Evolutionary conservation across 1,140 invertebrate species (phyloP).

Genomic region (Drosophila burlai): DNA sequence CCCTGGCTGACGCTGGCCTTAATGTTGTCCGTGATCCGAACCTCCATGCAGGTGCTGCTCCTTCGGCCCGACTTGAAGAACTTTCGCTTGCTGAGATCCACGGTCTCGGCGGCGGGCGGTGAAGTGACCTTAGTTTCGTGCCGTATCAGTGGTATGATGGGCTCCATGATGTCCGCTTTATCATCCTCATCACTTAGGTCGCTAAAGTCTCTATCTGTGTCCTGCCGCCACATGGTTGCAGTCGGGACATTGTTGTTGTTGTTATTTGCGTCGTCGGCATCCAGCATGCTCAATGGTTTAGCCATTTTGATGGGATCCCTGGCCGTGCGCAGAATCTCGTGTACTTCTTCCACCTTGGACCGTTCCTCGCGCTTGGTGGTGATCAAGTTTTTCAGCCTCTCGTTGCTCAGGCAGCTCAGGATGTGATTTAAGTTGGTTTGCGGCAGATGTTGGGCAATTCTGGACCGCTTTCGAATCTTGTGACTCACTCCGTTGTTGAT

Average conservation of each 20-base stretch:
- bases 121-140: conserved; percentile 31
- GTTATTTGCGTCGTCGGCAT: conserved; percentile 57
- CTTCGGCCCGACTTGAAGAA: conserved; percentile 75
- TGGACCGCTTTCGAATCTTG: conserved; percentile 59
- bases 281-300: conserved; percentile 60
- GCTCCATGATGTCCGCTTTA: conserved; percentile 23
- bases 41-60: conserved; percentile 73
- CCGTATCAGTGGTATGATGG: conserved; percentile 72
- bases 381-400: conserved; percentile 69
- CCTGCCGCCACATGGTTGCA: conserved; percentile 5
- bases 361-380: conserved; percentile 68
- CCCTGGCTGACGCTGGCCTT: conserved; percentile 71
- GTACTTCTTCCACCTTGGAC: conserved; percentile 71
- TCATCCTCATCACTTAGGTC: conserved; percentile 63
- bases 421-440: conserved; percentile 61
- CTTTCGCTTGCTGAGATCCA: conserved; percentile 53
- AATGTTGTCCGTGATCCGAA: conserved; percentile 75
- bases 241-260: conserved; percentile 39
- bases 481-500: conserved; percentile 75
- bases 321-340: conserved; percentile 65
- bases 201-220: conserved; percentile 46
- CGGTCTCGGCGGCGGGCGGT: conserved; percentile 1
- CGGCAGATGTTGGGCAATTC: neutral
- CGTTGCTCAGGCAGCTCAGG: conserved; percentile 63
- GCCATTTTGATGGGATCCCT: conserved; percentile 81